A percentile compares a stretch with the other conserved stretches of the same genome.
phyloP scores from a whole-genome alignment of 2,113 vertebrate genomes.

The Platysteira castanea region DNA sequence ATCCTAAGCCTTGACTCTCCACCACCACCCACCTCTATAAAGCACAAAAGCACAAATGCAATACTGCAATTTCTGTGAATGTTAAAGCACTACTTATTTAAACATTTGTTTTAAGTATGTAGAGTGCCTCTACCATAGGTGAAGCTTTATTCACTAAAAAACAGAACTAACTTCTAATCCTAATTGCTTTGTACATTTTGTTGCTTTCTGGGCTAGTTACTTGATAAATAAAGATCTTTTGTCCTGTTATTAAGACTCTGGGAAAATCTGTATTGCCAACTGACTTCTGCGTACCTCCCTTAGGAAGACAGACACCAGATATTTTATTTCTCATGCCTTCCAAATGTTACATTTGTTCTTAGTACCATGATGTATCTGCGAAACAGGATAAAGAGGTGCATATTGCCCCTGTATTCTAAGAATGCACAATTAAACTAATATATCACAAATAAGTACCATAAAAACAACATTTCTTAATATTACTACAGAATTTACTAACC shows the following conservation, averaged over 20 bases:
- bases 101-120: background rate
- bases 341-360: background rate
- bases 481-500: constrained; percentile 69
- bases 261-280: background rate
- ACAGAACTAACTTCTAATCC: background rate
- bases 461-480: background rate
- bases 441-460: background rate
- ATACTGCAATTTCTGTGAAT: background rate
- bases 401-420: background rate
- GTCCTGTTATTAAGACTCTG: background rate
- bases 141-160: background rate
- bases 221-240: background rate
- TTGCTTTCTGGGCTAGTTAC: background rate
- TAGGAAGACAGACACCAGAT: background rate
- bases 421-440: background rate
- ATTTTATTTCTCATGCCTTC: background rate
- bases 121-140: background rate
- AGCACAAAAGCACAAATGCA: background rate
- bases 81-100: background rate
- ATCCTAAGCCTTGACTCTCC: background rate
- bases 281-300: background rate
- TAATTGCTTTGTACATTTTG: background rate
- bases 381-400: background rate
- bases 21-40: background rate
- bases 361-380: background rate